Percentiles rank a stretch among this genome's conserved stretches.
These are phyloP conservation scores for Chromoteleia sp. DNA, from an alignment of 2,888 invertebrate species.

Conservation along the genomic window DNA sequence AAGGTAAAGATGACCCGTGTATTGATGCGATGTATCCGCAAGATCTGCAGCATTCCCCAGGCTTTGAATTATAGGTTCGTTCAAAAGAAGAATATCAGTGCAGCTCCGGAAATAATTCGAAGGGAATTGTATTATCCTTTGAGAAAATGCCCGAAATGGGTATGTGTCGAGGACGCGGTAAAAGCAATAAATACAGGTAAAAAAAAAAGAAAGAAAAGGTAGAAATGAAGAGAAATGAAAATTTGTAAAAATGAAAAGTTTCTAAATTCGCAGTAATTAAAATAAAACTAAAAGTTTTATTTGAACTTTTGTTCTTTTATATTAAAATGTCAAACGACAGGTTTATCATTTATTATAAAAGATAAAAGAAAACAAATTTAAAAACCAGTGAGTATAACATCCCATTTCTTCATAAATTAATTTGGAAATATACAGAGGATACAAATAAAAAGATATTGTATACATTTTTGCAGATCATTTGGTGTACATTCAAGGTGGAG, in stretches of 20 bases:
- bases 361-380: too few relatives aligned
- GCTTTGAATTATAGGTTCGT: background rate
- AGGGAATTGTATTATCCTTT: slow-evolving; percentile 73
- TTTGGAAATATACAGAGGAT: too few relatives aligned
- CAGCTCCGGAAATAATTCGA: background rate
- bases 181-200: slow-evolving; percentile 80
- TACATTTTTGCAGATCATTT: too few relatives aligned
- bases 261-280: too few relatives aligned
- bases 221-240: background rate
- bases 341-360: too few relatives aligned
- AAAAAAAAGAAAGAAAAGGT: background rate
- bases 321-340: too few relatives aligned
- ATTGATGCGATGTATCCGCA: slow-evolving; percentile 2
- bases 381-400: too few relatives aligned
- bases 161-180: slow-evolving; percentile 80
- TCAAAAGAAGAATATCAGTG: slow-evolving; percentile 21
- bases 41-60: background rate
- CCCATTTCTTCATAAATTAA: too few relatives aligned
- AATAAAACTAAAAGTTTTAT: too few relatives aligned
- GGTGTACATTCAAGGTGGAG: slow-evolving; percentile 87
- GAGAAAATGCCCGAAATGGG: slow-evolving; percentile 80
- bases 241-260: slow-evolving; percentile 21
- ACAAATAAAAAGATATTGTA: too few relatives aligned
- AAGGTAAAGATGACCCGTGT: slow-evolving; percentile 3
- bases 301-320: too few relatives aligned